Base-by-base conservation (phyloP, 2,113 vertebrate genomes). In the Daboia siamensis region DNA sequence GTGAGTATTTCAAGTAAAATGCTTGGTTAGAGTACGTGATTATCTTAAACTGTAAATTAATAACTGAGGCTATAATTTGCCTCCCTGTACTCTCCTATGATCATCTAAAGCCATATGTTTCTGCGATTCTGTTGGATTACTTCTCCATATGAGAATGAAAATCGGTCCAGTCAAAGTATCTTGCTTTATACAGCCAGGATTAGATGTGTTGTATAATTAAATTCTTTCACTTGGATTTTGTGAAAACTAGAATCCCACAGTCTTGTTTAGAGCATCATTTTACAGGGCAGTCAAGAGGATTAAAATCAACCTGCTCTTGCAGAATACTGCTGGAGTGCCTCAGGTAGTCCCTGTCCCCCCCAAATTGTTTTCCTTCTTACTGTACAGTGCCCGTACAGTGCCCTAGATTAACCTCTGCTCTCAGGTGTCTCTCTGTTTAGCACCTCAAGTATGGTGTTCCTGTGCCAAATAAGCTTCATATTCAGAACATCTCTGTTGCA, bases 1-100 rank as follows among this genome's bases (percentile, higher is more conserved):
- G 9, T 86, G 20, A 90, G 91, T 64, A 52, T 93, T 93, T 94
- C 21, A 93, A 91, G 93, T 94, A 69, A 93, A 24, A 74, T 61
- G 33, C 48, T 7, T 88, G 26, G 88, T 61, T 61, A 26, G 84
- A 54, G 24, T 39, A 91, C 9, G 51, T 56, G 17, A 26, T 21
- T 87, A 64, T 11, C 26, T 20, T 29, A 52, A 51, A 8, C 9
- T 92, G 33, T 46, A 12, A 15, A 84, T 48, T 10, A 88, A 86
- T 90, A 46, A 12, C 10, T 33, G 21, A 84, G 23, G 8, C 80
- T 21, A 52, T 10, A 29, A 64, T 92, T 92, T 84, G 91, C 23
- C 46, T 84, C 86, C n/a, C 89, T 92, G 0, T 90, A 15, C 91
- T 90, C 91, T 54, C 10, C 17, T 51, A 20, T 85, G 33, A 1